Conservation (phyloP, 2,888 invertebrate genomes). For the Emmelina monodactyla region DNA sequence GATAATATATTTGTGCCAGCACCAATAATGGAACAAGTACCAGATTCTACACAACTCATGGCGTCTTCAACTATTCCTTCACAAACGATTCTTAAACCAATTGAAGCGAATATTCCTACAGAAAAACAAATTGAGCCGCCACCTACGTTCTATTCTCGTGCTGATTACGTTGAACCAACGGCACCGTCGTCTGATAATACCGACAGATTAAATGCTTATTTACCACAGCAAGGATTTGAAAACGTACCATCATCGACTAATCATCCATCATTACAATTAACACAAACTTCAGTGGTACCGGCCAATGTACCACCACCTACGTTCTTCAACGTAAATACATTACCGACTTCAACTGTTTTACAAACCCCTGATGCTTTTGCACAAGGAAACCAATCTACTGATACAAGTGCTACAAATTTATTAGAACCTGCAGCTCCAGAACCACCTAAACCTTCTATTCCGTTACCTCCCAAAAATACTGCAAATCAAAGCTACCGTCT, state of each 20-base stretch:
- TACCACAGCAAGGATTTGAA: too few relatives aligned
- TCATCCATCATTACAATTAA: neutral
- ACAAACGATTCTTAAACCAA: too few relatives aligned
- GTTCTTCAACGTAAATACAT: slow-evolving; percentile 21
- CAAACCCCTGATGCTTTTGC: slow-evolving; percentile 1
- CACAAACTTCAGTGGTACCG: slow-evolving; percentile 5
- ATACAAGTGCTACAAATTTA: neutral
- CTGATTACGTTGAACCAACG: too few relatives aligned
- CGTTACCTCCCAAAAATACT: slow-evolving; percentile 41
- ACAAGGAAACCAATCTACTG: slow-evolving; percentile 6
- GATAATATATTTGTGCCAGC: slow-evolving; percentile 41
- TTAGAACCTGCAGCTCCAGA: slow-evolving; percentile 16
- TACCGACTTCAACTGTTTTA: too few relatives aligned
- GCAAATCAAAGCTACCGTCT: slow-evolving; percentile 40
- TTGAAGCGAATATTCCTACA: too few relatives aligned
- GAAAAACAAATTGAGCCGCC: too few relatives aligned
- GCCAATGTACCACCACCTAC: slow-evolving; percentile 18
- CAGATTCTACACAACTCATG: too few relatives aligned
- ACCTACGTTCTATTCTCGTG: too few relatives aligned
- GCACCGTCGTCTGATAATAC: too few relatives aligned
- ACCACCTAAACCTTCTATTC: slow-evolving; percentile 22
- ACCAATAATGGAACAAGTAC: slow-evolving; percentile 18
- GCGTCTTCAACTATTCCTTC: too few relatives aligned
- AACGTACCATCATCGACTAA: too few relatives aligned
- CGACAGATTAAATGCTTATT: too few relatives aligned